Conservation (phyloP, 1,140 invertebrate species). For the Ditylenchus dipsaci region DNA sequence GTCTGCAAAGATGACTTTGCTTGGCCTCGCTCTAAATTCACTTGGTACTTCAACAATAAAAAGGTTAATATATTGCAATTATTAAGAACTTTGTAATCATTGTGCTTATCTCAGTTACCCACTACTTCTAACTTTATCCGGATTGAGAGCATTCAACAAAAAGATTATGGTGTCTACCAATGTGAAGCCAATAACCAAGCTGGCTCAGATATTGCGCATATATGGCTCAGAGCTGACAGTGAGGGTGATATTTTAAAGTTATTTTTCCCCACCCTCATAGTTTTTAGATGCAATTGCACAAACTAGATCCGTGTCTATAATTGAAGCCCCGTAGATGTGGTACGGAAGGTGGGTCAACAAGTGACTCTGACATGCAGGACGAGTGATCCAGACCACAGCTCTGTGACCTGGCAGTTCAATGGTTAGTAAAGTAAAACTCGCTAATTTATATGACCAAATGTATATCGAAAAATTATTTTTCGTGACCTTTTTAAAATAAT, state of each 20-base stretch:
- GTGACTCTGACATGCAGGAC: slow-evolving; percentile 82
- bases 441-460: too few relatives aligned
- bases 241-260: slow-evolving; percentile 61
- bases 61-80: slow-evolving; percentile 27
- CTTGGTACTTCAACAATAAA: slow-evolving; percentile 45
- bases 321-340: slow-evolving; percentile 69
- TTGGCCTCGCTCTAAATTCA: slow-evolving; percentile 46
- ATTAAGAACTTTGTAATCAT: slow-evolving; percentile 10
- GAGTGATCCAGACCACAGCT: slow-evolving; percentile 66
- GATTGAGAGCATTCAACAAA: slow-evolving; percentile 75
- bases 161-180: slow-evolving; percentile 88
- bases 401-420: slow-evolving; percentile 12
- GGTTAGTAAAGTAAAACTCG: slow-evolving; percentile 45
- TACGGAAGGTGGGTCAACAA: slow-evolving; percentile 76
- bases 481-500: neutral
- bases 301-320: neutral
- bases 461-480: too few relatives aligned
- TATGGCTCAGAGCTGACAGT: slow-evolving; percentile 85
- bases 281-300: neutral
- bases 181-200: slow-evolving; percentile 83
- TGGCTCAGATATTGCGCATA: slow-evolving; percentile 79
- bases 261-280: too few relatives aligned
- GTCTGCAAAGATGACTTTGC: slow-evolving; percentile 28
- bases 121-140: slow-evolving; percentile 67
- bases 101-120: slow-evolving; percentile 15